These are phyloP conservation scores for Eulemur rufifrons DNA, from an alignment of 2,113 vertebrate species.

Conservation along the genomic window DNA sequence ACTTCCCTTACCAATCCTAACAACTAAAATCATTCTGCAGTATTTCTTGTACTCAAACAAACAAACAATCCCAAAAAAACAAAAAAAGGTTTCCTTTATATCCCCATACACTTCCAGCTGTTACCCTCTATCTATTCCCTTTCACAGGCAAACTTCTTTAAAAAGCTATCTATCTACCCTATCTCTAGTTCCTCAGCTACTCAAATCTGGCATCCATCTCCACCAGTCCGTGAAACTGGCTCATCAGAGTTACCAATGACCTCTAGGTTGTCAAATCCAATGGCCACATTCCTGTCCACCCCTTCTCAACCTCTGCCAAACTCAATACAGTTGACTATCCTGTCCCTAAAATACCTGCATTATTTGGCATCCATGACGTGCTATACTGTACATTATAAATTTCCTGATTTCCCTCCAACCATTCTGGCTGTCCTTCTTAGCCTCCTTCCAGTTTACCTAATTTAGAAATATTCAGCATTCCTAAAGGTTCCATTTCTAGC, in stretches of 20 bases:
- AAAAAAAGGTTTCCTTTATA: background rate
- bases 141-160: background rate
- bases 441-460: background rate
- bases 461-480: background rate
- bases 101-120: background rate
- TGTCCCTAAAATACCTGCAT: background rate
- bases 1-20: background rate
- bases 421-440: background rate
- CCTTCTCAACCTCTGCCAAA: slow-evolving; percentile 1
- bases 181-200: background rate
- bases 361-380: background rate
- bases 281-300: background rate
- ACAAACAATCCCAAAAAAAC: background rate
- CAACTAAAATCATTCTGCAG: slow-evolving; percentile 5
- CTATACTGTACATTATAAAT: background rate
- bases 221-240: background rate
- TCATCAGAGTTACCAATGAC: background rate
- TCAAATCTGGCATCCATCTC: background rate
- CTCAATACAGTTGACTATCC: background rate
- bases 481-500: background rate
- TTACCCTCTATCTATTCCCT: background rate
- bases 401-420: background rate
- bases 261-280: background rate
- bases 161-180: background rate
- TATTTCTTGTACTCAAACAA: background rate